Evolutionary conservation across 2,113 vertebrate genomes (phyloP).

Genomic region (Melanocharis versteri): DNA sequence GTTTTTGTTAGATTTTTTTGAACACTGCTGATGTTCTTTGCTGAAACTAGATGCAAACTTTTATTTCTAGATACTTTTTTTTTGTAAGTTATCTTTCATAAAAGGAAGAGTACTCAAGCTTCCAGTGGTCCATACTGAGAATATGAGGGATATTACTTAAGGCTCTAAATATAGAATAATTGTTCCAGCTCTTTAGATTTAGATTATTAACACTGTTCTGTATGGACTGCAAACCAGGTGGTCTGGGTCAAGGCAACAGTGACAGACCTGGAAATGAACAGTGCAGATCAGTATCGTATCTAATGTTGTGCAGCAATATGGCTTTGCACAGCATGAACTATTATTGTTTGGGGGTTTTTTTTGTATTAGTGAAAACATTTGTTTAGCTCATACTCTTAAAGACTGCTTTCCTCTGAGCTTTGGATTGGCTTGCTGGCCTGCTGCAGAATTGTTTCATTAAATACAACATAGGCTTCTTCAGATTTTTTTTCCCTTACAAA

Average conservation of each 20-base stretch:
- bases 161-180: background rate
- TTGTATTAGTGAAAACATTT: background rate
- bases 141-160: background rate
- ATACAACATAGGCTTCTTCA: background rate
- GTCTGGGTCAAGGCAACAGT: background rate
- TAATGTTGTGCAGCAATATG: background rate
- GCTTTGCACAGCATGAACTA: background rate
- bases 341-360: background rate
- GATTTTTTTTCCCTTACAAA: background rate
- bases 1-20: background rate
- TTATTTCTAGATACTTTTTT: background rate
- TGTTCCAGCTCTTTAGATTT: background rate
- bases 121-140: background rate
- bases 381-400: background rate
- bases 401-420: background rate
- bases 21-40: background rate
- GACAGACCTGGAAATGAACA: background rate
- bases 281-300: background rate
- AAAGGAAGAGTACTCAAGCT: background rate
- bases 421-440: background rate
- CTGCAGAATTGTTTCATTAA: background rate
- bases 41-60: background rate
- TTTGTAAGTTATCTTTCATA: background rate
- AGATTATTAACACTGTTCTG: rapidly evolving
- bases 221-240: background rate